phyloP scores from a whole-genome alignment of 2,888 invertebrate species.

The Pristionchus exspectatus region DNA sequence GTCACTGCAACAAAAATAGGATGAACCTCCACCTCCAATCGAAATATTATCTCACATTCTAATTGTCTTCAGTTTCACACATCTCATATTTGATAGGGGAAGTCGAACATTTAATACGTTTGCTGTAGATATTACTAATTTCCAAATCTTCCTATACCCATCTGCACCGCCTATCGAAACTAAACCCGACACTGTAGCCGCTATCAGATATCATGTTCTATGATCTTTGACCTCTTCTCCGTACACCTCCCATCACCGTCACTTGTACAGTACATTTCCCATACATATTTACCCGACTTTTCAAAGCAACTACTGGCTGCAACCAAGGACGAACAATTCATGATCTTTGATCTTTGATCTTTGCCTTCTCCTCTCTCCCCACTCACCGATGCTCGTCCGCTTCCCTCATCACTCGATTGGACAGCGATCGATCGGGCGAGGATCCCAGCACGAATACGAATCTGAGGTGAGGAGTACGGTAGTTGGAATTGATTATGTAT shows the following conservation, averaged over 20 bases:
- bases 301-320: background rate
- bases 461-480: background rate
- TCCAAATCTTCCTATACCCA: too few species aligned
- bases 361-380: background rate
- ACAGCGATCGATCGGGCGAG: slow-evolving; percentile 4
- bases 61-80: too few species aligned
- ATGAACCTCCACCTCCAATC: too few species aligned
- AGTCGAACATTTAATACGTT: too few species aligned
- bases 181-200: too few species aligned
- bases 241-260: too few species aligned
- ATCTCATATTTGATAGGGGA: too few species aligned
- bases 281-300: background rate
- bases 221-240: too few species aligned
- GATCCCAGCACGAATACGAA: slow-evolving; percentile 31
- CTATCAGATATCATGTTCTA: too few species aligned
- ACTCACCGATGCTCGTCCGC: background rate
- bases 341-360: background rate
- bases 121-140: too few species aligned
- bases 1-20: slow-evolving; percentile 5
- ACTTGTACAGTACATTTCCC: background rate
- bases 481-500: background rate
- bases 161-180: too few species aligned
- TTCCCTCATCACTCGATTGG: background rate
- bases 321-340: background rate
- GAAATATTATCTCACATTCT: background rate